A percentile compares a stretch with the other conserved stretches of the same genome.
phyloP scores from a whole-genome alignment of 1,140 invertebrate species.

The Drosophila tsacasi region DNA sequence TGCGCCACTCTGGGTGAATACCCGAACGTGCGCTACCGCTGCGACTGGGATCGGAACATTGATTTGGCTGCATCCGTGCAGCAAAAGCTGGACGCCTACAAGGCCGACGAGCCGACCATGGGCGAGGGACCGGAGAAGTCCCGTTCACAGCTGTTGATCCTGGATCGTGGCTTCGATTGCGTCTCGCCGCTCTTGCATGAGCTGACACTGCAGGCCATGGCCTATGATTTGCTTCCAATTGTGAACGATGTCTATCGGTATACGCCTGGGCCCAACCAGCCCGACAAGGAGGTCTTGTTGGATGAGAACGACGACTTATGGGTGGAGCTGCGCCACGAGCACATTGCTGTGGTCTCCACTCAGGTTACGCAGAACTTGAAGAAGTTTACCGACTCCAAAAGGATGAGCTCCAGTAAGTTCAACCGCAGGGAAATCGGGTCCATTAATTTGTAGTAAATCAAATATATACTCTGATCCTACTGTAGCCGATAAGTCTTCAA shows the following conservation, averaged over 20 bases:
- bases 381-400: conserved; percentile 97
- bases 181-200: conserved; percentile 99
- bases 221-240: conserved; percentile 98
- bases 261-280: conserved; percentile 88
- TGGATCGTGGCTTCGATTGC: conserved; percentile 99
- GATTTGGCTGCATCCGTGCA: conserved; percentile 99
- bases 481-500: conserved; percentile 94
- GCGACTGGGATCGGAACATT: conserved; percentile 98
- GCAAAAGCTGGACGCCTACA: conserved; percentile 99
- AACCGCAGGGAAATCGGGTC: accelerated
- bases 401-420: conserved; percentile 89
- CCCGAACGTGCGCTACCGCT: conserved; percentile 97
- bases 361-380: conserved; percentile 92
- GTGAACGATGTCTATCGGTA: conserved; percentile 99
- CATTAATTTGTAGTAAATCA: too few relatives aligned
- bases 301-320: conserved; percentile 99
- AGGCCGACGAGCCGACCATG: conserved; percentile 99
- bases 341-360: conserved; percentile 99
- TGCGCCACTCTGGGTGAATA: conserved; percentile 99
- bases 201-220: conserved; percentile 99
- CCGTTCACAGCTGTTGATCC: conserved; percentile 97
- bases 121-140: conserved; percentile 98
- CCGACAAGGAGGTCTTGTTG: conserved; percentile 98
- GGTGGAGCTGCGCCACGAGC: conserved; percentile 99
- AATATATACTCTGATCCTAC: neutral